Conservation (phyloP, 2,113 vertebrate species). For the Blennius ocellaris region DNA sequence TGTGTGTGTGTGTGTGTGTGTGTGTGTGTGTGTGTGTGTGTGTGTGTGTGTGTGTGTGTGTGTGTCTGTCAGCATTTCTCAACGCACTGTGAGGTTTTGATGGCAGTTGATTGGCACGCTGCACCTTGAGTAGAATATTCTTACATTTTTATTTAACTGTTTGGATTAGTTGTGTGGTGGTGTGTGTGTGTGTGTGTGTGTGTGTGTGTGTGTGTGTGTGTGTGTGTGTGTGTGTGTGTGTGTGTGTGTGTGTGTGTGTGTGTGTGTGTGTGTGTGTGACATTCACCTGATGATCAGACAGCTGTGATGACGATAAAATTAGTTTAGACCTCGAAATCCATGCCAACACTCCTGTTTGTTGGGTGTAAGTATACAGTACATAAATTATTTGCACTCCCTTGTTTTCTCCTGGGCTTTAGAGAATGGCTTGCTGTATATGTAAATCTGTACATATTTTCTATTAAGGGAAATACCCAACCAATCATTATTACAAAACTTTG, state of each 20-base stretch:
- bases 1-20: constrained; percentile 25
- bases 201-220: no score
- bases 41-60: constrained; percentile 32
- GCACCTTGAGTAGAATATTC: constrained; percentile 55
- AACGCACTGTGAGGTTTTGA: constrained; percentile 33
- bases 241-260: no score
- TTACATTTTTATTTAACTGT: constrained; percentile 63
- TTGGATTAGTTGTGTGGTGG: constrained; percentile 63
- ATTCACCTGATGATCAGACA: constrained; percentile 2
- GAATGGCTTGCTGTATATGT: neutral
- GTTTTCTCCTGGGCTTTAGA: neutral
- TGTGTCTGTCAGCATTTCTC: constrained; percentile 56
- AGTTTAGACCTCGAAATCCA: constrained; percentile 6
- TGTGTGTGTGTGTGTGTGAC: no score
- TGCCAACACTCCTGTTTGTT: neutral
- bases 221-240: no score
- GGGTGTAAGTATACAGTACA: no score
- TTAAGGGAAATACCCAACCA: neutral
- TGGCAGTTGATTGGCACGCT: constrained; percentile 24
- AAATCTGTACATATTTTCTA: neutral
- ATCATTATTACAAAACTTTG: neutral
- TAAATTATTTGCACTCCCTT: neutral
- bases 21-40: constrained; percentile 29
- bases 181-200: no score
- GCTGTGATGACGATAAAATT: constrained; percentile 9